Conservation (phyloP, 2,797 vertebrate species). For the Falco novaeseelandiae region DNA sequence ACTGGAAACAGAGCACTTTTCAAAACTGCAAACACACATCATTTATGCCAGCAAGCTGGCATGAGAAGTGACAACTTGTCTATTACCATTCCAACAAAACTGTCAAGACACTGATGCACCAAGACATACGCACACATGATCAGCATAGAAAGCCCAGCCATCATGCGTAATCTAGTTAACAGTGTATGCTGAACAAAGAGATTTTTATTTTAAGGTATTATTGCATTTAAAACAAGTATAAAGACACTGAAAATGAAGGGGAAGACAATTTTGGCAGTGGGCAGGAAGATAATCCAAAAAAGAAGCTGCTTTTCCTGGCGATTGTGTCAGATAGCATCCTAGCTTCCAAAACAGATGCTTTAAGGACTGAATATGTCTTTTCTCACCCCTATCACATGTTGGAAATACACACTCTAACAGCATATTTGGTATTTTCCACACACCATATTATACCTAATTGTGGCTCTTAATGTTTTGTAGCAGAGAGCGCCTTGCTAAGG, state of each 20-base stretch:
- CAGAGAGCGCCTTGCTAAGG: neutral
- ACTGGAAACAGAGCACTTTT: neutral
- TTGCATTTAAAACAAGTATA: neutral
- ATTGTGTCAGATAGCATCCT: neutral
- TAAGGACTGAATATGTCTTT: neutral
- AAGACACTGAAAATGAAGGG: neutral
- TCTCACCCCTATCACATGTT: neutral
- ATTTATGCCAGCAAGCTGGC: neutral
- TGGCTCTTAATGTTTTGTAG: neutral
- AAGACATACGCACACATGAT: neutral
- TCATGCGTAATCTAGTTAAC: neutral
- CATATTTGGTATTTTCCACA: neutral
- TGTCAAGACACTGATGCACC: neutral
- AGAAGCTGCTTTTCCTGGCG: neutral
- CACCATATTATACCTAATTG: neutral
- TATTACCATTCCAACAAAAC: neutral
- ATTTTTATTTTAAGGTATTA: neutral
- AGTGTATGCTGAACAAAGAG: neutral
- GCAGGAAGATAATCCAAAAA: neutral
- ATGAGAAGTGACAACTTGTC: neutral
- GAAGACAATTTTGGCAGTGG: neutral
- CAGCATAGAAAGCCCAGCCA: neutral
- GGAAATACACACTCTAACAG: neutral
- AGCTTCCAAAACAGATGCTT: neutral
- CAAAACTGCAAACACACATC: neutral